Conservation (phyloP, 2,797 vertebrate species). For the Clamator glandarius region DNA sequence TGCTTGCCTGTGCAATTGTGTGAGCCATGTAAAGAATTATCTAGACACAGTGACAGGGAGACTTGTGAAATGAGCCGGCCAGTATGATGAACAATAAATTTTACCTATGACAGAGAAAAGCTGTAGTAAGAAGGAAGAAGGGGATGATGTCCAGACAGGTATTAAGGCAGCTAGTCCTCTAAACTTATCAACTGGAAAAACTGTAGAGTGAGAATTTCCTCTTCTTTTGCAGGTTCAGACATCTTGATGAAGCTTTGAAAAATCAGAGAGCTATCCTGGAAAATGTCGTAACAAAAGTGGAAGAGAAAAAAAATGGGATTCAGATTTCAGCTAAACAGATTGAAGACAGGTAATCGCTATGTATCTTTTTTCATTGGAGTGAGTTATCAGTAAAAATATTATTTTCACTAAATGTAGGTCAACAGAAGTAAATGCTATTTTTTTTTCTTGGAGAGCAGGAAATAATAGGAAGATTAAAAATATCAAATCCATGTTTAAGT, state of each 20-base stretch:
- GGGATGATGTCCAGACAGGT: neutral
- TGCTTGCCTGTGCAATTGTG: neutral
- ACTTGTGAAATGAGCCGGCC: neutral
- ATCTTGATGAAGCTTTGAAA: constrained; percentile 80
- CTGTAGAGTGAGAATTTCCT: neutral
- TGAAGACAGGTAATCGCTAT: constrained; percentile 79
- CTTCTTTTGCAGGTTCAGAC: constrained; percentile 73
- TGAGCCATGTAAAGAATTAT: neutral
- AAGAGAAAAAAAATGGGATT: constrained; percentile 79
- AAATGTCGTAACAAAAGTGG: constrained; percentile 80
- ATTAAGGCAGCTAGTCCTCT: neutral
- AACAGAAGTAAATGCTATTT: neutral
- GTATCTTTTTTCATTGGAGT: neutral
- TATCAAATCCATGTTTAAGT: neutral
- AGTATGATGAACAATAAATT: neutral
- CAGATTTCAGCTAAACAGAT: constrained; percentile 81
- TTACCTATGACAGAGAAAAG: neutral
- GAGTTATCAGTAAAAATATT: neutral
- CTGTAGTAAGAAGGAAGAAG: neutral
- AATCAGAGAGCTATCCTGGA: constrained; percentile 81
- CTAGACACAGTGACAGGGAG: neutral
- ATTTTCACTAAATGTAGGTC: neutral
- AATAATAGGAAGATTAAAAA: neutral
- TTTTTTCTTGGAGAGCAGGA: neutral
- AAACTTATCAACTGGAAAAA: neutral